Evolutionary conservation across 2,113 vertebrate species (phyloP).

Genomic region (Anolis carolinensis): DNA sequence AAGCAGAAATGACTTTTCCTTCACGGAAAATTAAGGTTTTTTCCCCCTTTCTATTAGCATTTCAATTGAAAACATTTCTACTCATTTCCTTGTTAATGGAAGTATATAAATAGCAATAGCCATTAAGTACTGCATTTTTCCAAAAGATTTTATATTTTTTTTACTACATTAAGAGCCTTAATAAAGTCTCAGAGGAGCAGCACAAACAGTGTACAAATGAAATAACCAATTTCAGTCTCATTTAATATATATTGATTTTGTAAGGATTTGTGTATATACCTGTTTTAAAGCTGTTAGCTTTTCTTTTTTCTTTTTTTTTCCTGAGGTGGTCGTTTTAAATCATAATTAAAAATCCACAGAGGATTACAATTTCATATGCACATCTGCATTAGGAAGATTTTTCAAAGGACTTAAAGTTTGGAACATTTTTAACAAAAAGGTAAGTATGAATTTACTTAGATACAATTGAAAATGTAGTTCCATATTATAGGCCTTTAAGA

Average conservation of each 20-base stretch:
- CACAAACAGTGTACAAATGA: constrained; percentile 10
- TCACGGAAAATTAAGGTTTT: constrained; percentile 53
- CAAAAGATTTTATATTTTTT: neutral
- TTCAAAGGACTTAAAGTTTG: constrained; percentile 8
- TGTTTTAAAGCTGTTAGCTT: neutral
- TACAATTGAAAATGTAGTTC: neutral
- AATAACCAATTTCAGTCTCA: constrained; percentile 21
- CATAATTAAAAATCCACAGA: neutral
- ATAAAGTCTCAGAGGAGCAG: constrained; percentile 19
- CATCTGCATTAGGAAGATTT: neutral
- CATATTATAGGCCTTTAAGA: accelerated
- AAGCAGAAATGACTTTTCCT: constrained; percentile 63
- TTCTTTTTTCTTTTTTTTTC: constrained; percentile 8
- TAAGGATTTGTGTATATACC: neutral
- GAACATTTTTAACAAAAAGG: neutral
- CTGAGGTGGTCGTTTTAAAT: neutral
- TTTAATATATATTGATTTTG: constrained; percentile 35
- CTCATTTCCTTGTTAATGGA: constrained; percentile 62
- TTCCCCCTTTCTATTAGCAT: constrained; percentile 51
- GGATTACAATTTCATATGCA: neutral
- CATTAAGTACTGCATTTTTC: constrained; percentile 5
- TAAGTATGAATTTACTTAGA: neutral
- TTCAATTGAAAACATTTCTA: constrained; percentile 64
- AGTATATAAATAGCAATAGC: constrained; percentile 59
- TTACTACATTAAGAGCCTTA: constrained; percentile 22